These are phyloP conservation scores for Caenorhabditis briggsae DNA, from an alignment of 1,140 invertebrate genomes.

Conservation along the genomic window DNA sequence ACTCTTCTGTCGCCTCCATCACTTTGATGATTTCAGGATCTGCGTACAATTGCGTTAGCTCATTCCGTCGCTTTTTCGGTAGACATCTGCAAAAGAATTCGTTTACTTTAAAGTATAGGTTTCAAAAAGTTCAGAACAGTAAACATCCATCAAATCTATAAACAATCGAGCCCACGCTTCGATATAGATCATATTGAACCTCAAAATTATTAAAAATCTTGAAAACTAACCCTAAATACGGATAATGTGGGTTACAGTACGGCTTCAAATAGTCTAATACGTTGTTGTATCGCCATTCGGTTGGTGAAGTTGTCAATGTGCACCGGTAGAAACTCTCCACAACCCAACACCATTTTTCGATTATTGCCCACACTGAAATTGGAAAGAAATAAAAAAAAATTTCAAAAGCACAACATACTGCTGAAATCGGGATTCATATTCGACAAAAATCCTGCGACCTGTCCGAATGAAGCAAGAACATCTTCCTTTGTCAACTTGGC, in stretches of 20 bases:
- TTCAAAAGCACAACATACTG: background rate
- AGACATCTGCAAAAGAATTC: background rate
- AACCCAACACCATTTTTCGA: constrained; percentile 42
- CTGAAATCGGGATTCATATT: constrained; percentile 36
- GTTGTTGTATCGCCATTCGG: constrained; percentile 23
- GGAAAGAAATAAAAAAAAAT: background rate
- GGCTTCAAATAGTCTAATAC: constrained; percentile 15
- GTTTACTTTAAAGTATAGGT: background rate
- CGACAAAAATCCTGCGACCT: background rate
- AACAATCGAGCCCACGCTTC: too few species aligned
- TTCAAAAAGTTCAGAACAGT: too few species aligned
- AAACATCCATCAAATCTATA: too few species aligned
- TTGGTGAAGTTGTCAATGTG: background rate
- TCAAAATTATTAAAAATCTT: background rate
- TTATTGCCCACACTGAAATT: constrained; percentile 35
- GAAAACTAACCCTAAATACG: constrained; percentile 36
- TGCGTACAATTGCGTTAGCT: background rate
- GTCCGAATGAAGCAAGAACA: constrained; percentile 34
- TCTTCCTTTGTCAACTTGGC: constrained; percentile 23
- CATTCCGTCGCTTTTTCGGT: constrained; percentile 28
- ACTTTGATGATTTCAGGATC: constrained; percentile 5
- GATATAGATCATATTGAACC: too few species aligned
- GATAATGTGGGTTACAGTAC: background rate
- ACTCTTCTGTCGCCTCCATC: background rate
- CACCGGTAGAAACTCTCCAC: constrained; percentile 26